A percentile compares a stretch with the other conserved stretches of the same genome.
phyloP scores from a whole-genome alignment of 2,113 vertebrate species.

The Isurus oxyrinchus region DNA sequence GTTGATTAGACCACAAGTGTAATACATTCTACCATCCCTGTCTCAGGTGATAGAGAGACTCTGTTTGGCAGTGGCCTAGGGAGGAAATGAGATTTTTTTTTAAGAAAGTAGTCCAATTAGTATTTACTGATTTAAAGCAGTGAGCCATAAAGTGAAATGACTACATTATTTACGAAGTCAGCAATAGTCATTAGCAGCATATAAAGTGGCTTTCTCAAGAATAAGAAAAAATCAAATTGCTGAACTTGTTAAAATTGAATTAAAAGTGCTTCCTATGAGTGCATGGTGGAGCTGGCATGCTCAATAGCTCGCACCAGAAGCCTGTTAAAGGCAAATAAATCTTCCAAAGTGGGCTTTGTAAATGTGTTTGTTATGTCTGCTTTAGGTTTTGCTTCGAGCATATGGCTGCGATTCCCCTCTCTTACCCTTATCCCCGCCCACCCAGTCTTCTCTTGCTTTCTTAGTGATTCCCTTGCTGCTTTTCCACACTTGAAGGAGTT shows the following conservation, averaged over 20 bases:
- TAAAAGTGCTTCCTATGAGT: not conserved
- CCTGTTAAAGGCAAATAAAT: slow-evolving; percentile 37
- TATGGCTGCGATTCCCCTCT: slow-evolving; percentile 43
- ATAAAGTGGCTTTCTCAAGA: not conserved
- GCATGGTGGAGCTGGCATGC: not conserved
- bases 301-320: not conserved
- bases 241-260: slow-evolving; percentile 24
- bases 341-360: slow-evolving; percentile 42
- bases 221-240: not conserved
- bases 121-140: slow-evolving; percentile 9
- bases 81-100: not conserved
- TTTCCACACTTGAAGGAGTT: slow-evolving; percentile 27
- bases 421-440: slow-evolving; percentile 31
- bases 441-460: not conserved
- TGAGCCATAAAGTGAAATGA: slow-evolving; percentile 8
- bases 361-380: slow-evolving; percentile 65
- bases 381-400: slow-evolving; percentile 54
- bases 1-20: not conserved
- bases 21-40: not conserved
- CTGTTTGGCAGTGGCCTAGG: not conserved
- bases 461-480: not conserved
- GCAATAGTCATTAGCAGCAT: slow-evolving; percentile 3
- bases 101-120: not conserved
- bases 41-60: not conserved
- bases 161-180: not conserved